A percentile compares a stretch with the other conserved stretches of the same genome.
phyloP scores from a whole-genome alignment of 2,888 invertebrate species.

The Rhabditoides inermis region DNA sequence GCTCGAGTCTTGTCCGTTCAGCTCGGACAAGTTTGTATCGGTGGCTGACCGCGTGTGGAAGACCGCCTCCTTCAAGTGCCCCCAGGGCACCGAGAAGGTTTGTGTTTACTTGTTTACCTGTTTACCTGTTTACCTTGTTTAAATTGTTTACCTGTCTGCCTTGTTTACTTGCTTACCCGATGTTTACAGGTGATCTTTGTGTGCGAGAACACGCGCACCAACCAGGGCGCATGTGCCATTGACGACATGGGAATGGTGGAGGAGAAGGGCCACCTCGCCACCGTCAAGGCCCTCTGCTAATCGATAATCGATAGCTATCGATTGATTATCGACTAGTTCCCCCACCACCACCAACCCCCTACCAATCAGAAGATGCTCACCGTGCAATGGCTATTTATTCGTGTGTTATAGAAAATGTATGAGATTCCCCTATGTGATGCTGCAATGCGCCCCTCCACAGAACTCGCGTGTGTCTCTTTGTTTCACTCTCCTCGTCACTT shows the following conservation, averaged over 20 bases:
- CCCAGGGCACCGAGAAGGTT: slow-evolving; percentile 47
- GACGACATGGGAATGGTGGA: slow-evolving; percentile 49
- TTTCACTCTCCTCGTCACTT: too few species aligned
- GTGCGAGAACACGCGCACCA: slow-evolving; percentile 51
- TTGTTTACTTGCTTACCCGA: neutral
- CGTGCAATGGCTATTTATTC: too few species aligned
- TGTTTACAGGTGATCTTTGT: slow-evolving; percentile 48
- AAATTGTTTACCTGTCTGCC: neutral
- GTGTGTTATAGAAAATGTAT: too few species aligned
- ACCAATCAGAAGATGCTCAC: too few species aligned
- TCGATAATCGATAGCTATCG: neutral
- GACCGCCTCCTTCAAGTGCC: slow-evolving; percentile 46
- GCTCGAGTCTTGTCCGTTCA: slow-evolving; percentile 38
- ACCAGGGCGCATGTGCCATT: slow-evolving; percentile 51
- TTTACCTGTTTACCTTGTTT: neutral
- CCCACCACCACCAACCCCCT: neutral
- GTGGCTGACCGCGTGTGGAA: slow-evolving; percentile 50
- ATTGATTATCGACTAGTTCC: neutral
- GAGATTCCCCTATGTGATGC: too few species aligned
- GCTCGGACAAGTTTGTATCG: slow-evolving; percentile 49
- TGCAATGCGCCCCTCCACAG: too few species aligned
- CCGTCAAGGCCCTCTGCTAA: slow-evolving; percentile 36
- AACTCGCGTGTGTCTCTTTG: too few species aligned
- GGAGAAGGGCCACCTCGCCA: slow-evolving; percentile 25
- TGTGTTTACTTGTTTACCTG: neutral